Conservation (phyloP, 2,888 invertebrate species). For the Lucinisca nassula region DNA sequence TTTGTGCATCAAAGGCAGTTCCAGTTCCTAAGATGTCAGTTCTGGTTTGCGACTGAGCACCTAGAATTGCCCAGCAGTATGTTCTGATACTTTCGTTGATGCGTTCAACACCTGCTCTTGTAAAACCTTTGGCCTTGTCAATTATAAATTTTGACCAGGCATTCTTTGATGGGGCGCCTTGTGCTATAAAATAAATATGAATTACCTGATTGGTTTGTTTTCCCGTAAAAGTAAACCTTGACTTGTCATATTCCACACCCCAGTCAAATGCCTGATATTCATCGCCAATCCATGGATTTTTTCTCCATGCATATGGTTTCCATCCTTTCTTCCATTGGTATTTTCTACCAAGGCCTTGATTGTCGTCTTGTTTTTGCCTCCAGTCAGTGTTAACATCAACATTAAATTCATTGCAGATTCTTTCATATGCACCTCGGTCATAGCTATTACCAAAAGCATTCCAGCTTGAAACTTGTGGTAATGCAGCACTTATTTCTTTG, state of each 20-base stretch:
- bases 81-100: conserved; percentile 27
- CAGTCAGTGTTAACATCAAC: background rate
- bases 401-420: conserved; percentile 38
- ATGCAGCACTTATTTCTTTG: background rate
- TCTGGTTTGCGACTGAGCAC: conserved; percentile 35
- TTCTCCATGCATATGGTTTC: no score
- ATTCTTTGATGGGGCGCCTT: background rate
- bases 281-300: no score
- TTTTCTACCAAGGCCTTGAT: background rate
- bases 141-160: conserved; percentile 29
- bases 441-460: conserved; percentile 37
- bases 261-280: background rate
- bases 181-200: background rate
- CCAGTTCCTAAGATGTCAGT: conserved; percentile 34
- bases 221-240: background rate
- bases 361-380: background rate
- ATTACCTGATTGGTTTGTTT: background rate
- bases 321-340: background rate
- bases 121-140: conserved; percentile 22
- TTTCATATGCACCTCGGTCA: conserved; percentile 34
- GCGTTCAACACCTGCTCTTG: conserved; percentile 28
- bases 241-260: background rate
- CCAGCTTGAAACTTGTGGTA: conserved; percentile 32
- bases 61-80: conserved; percentile 9
- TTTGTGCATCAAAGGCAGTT: conserved; percentile 27